Base-by-base conservation (phyloP, 2,888 invertebrate genomes). In the Lissonota sp. region DNA sequence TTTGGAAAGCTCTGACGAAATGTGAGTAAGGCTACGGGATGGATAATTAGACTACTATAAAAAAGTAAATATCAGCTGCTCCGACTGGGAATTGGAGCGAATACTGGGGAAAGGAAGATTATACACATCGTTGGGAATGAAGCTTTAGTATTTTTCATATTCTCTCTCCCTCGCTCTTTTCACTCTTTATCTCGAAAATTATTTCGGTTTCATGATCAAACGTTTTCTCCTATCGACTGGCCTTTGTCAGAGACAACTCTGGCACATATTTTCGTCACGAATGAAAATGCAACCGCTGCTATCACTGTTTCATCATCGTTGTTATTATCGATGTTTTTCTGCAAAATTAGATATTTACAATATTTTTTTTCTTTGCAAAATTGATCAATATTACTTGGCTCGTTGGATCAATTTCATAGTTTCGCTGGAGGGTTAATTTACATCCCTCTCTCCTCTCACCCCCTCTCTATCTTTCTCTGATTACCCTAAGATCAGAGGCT, bases 31-130 rank as follows among this genome's bases (percentile, higher is more conserved):
- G 42, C 40, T 67, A 40, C 53, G 40, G 16, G 40, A 40, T 60
- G 42, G 60, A 42, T 69, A 69, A 76, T 76, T 62, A 55, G 39
- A 53, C 44, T 37, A 62, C 46, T 69, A 7, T 26, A 3, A 39
- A 62, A 76, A 76, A 69, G 62, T 63, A 69, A 76, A 69, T 63
- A 62, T 62, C 62, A n/a, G 46, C 57, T 37, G 7, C 44, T 44
- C 37, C 40, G 46, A 26, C 53, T 62, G 62, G 62, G 26, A 76
- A 76, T 69, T 62, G 44, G 67, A 69, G 67, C 55, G 53, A 62
- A 63, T n/a, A 51, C 10, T 49, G 4, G 39, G 39, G 26, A 14
- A 1, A 14, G 44, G 6, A 5, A 53, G 5, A 16, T 16, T 53
- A 14, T 8, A 14, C 3, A 14, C n/a, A 5, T 14, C 53, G 53